Base-by-base conservation (phyloP, 2,113 vertebrate species). In the Pluvianellus socialis region DNA sequence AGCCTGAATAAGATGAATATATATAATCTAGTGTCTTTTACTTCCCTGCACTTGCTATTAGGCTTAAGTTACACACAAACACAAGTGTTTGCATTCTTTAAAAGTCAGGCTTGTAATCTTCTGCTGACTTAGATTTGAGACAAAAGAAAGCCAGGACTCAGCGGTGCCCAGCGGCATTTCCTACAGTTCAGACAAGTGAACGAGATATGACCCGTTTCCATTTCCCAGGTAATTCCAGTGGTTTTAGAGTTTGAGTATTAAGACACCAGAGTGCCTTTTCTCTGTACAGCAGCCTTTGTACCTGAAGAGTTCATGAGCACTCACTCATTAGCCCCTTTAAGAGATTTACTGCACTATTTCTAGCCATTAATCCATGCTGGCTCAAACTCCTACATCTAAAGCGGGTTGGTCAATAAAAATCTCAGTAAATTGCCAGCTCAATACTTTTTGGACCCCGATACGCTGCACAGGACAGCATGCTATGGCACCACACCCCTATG, bases 261-360 rank as follows among this genome's bases (percentile, higher is more conserved):
- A 55, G 70, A 67, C 10, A 76, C 8, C 30, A 86, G 49, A 90
- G 59, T 45, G 93, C 52, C 22, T 55, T 52, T 72, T 50, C 62
- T 88, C 56, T 55, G 24, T 12, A 63, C 42, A 59, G 62, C 17
- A 95, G 32, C 66, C 52, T 85, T 32, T 42, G 9, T 24, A 44
- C 32, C 22, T 33, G 47, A 81, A 56, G 59, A 59, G 42, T 28
- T 79, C 70, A 82, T 6, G 24, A 71, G 52, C 35, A 75, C 49
- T 63, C 66, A 45, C 14, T 40, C 47, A 59, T 59, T 62, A 81
- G 74, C 47, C 79, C n/a, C 56, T 68, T 68, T 93, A 92, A 88
- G 62, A 65, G 71, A 68, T 77, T 75, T 92, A 88, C 47, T 52
- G 81, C 61, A 16, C 62, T 90, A 71, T 87, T 92, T 95, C 59